Base-by-base conservation (phyloP, 1,140 invertebrate genomes). In the Platyscapa corneri region DNA sequence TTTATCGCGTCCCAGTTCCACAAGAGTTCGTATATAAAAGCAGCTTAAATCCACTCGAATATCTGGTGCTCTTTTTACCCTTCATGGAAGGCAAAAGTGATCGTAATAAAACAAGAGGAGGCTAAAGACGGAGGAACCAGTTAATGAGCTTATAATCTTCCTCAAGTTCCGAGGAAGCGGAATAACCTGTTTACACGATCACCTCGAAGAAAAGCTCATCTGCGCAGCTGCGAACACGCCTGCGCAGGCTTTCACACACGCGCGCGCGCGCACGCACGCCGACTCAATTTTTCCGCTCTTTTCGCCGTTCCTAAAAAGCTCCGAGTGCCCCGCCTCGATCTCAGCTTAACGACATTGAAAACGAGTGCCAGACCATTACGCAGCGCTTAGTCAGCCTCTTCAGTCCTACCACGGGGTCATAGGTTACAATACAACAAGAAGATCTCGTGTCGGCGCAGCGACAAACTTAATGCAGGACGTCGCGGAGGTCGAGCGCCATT, bases 1-100 rank as follows among this genome's bases (percentile, higher is more conserved):
- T 74, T 74, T 74, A 75, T 75, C 16, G 74, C 42, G 34, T 46
- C 74, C 42, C 27, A 49, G 27, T 75, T 75, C n/a, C 8, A 46
- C 16, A 18, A 14, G n/a, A 46, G 42, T 49, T 75, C 34, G 37
- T 46, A 49, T 18, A 75, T 46, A 75, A 75, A 75, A 30, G 74
- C 6, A 46, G 42, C 42, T 46, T 46, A 72, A 72, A 72, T 72
- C 67, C 37, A 72, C 37, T 72, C 37, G 67, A 30, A 72, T 72
- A 39, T 39, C 14, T 49, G 2, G 1, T 49, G 3, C 34, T 49
- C 42, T 2, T 49, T 75, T 49, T 37, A 75, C 18, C 12, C 46
- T 16, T n/a, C n/a, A 18, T 49, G 42, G 74, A 75, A 75, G n/a
- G 16, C n/a, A 75, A 80, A 32, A 27, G 8, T 18, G 32, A 80